Base-by-base conservation (phyloP, 2,113 vertebrate species). In the Sander vitreus region DNA sequence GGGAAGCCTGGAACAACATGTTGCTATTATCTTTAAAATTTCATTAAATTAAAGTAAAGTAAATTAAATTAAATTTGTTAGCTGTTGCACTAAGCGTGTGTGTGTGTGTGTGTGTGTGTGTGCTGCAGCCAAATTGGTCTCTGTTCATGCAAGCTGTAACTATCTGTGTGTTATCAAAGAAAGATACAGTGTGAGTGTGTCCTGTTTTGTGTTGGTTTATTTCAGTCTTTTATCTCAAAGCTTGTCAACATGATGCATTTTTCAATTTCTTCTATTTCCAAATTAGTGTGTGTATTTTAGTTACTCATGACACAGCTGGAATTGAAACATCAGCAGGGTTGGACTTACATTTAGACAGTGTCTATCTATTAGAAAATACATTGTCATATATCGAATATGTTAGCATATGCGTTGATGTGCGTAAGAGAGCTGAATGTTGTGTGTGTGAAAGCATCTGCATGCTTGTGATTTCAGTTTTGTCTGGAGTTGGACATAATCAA, bases 1-100 rank as follows among this genome's bases (percentile, higher is more conserved):
- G 36, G 25, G 25, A 58, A 30, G 43, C 53, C 48, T 33, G 48
- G 21, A 39, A 55, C 3, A 58, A 58, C n/a, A n/a, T 33, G 4
- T 7, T 4, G 21, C 47, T 60, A 54, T 79, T 53, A 54, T 66
- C 54, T 66, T 65, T 55, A 1, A 60, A 76, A 67, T 67, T 6
- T 23, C 59, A 82, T 63, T 6, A 63, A 47, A 47, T 45, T 27
- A 27, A 25, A 12, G 21, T 8, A 36, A 19, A 30, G 33, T 33
- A 33, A 39, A 39, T 10, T 39, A 39, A 9, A 43, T 66, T 4
- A 18, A 50, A 55, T 33, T 78, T 73, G 12, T 23, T n/a, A 71
- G 47, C 43, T 36, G 13, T 58, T 51, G 64, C n/a, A 30, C 51
- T 23, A 23, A 54, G 45, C 14, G 25, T 60, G 7, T 27, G 19